Conservation (phyloP, 2,797 vertebrate genomes). For the Heterohyrax brucei region DNA sequence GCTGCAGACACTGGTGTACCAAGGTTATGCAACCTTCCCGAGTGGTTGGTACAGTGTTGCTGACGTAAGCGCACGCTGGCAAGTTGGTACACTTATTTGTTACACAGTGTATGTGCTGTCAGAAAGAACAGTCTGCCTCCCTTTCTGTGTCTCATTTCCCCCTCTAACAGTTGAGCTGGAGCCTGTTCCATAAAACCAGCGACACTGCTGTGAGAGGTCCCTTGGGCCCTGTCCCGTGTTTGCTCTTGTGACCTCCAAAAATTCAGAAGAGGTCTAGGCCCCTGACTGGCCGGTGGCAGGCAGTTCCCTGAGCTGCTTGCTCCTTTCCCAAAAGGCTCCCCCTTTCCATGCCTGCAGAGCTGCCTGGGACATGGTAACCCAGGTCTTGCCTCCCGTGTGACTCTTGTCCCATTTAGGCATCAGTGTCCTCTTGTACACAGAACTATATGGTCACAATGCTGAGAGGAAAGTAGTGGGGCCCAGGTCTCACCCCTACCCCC, state of each 20-base stretch:
- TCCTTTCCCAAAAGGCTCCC: not conserved
- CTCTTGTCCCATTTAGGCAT: not conserved
- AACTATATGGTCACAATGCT: not conserved
- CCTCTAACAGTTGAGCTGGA: not conserved
- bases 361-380: not conserved
- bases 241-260: not conserved
- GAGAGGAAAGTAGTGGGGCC: no score
- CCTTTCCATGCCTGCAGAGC: not conserved
- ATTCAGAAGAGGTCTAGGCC: not conserved
- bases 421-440: not conserved
- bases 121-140: not conserved
- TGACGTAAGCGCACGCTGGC: no score
- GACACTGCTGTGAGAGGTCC: not conserved
- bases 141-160: not conserved
- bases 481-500: no score
- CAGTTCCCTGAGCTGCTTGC: not conserved
- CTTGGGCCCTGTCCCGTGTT: not conserved
- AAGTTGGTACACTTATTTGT: no score
- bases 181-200: not conserved
- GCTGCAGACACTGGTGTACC: no score
- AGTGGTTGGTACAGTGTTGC: no score
- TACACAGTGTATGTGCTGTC: no score
- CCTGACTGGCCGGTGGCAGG: not conserved
- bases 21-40: no score
- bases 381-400: not conserved